Evolutionary conservation across 1,140 invertebrate species (phyloP).

Genomic region (Bombus fervidus): DNA sequence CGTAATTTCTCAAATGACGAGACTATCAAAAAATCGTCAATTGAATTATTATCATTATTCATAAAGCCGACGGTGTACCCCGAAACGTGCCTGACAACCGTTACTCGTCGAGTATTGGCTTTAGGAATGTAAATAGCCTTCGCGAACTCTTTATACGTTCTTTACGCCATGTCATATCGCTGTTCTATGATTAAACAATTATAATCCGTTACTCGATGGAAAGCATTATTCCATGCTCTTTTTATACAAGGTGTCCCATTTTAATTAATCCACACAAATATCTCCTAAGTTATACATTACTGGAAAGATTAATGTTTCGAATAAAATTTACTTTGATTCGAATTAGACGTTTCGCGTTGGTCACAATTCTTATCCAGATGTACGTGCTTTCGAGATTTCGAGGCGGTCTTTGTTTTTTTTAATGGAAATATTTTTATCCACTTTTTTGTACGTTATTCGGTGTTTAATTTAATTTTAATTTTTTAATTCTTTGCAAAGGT

Average conservation of each 20-base stretch:
- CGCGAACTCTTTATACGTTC: constrained; percentile 18
- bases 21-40: constrained; percentile 45
- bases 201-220: constrained; percentile 27
- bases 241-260: background rate
- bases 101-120: constrained; percentile 30
- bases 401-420: too few relatives aligned
- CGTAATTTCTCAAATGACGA: constrained; percentile 58
- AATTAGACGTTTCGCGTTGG: too few relatives aligned
- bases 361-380: too few relatives aligned
- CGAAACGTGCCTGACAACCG: constrained; percentile 27
- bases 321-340: too few relatives aligned
- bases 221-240: constrained; percentile 26
- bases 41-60: constrained; percentile 64
- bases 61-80: constrained; percentile 23
- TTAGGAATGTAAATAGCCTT: constrained; percentile 45
- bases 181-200: constrained; percentile 33
- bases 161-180: constrained; percentile 17
- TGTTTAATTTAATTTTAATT: too few relatives aligned
- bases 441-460: too few relatives aligned
- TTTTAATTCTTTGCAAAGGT: too few relatives aligned
- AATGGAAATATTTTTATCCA: too few relatives aligned
- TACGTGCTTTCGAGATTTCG: too few relatives aligned
- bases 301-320: too few relatives aligned
- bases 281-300: too few relatives aligned
- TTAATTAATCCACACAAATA: background rate